These are phyloP conservation scores for Apostichopus californicus DNA, from an alignment of 35 echinoderm and acorn worm genomes.

Conservation along the genomic window DNA sequence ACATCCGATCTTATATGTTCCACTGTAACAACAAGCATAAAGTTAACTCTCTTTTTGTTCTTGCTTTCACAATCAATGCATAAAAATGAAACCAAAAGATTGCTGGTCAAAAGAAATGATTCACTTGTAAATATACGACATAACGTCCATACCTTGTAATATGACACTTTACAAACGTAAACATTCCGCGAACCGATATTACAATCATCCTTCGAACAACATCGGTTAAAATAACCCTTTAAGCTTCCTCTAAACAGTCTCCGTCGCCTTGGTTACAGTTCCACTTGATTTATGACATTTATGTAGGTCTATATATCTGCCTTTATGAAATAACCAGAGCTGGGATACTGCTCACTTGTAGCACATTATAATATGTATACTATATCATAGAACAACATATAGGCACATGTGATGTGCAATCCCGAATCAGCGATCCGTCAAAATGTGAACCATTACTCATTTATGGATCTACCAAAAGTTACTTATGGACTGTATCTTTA, in stretches of 20 bases:
- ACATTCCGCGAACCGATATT: not conserved
- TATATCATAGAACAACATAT: not conserved
- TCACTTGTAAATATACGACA: not conserved
- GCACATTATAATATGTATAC: not conserved
- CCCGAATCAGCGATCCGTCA: too few relatives aligned
- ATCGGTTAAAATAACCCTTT: not conserved
- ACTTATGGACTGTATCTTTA: too few relatives aligned
- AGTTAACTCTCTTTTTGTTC: too few relatives aligned
- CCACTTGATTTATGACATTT: not conserved
- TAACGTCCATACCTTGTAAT: not conserved
- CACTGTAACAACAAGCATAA: too few relatives aligned
- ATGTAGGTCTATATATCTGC: not conserved
- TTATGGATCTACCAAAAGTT: too few relatives aligned
- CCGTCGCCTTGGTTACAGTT: not conserved
- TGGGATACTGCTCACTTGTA: too few relatives aligned
- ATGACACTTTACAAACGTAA: not conserved
- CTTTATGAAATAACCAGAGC: not conserved
- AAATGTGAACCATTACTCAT: too few relatives aligned
- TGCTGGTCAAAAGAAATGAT: not conserved
- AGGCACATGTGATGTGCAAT: too few relatives aligned
- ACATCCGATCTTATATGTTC: too few relatives aligned
- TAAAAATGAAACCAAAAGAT: too few relatives aligned
- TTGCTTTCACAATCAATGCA: too few relatives aligned
- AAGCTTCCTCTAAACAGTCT: not conserved
- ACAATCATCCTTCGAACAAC: not conserved